These are phyloP conservation scores for Latheticus oryzae DNA, from an alignment of 2,888 invertebrate species.

Conservation along the genomic window DNA sequence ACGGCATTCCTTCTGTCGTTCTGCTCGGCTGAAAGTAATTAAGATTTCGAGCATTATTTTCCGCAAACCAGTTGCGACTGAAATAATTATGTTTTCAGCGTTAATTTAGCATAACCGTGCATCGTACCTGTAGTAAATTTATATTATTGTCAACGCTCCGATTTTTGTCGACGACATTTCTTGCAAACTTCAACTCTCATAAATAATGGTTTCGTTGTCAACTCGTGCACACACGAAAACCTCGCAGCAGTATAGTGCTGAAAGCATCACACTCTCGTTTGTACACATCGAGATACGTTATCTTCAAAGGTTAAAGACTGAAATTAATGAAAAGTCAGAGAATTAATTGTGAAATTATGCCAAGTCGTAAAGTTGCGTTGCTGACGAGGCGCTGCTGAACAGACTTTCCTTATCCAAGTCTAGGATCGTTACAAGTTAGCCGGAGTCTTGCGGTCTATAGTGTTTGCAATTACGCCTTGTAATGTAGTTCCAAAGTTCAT, in stretches of 20 bases:
- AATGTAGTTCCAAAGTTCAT: constrained; percentile 41
- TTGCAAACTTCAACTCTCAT: too few species aligned
- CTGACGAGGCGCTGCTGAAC: constrained; percentile 31
- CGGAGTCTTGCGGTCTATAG: constrained; percentile 41
- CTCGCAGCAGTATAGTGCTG: constrained; percentile 7
- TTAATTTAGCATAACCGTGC: constrained; percentile 28
- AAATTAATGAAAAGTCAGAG: constrained; percentile 28
- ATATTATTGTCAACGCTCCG: too few species aligned
- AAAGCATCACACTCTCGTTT: constrained; percentile 10
- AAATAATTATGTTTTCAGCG: constrained; percentile 33
- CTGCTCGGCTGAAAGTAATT: constrained; percentile 32
- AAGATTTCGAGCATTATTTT: constrained; percentile 34
- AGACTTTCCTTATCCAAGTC: constrained; percentile 24
- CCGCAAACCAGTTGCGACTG: constrained; percentile 33
- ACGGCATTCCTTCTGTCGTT: constrained; percentile 30
- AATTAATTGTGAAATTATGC: constrained; percentile 31
- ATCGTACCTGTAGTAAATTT: too few species aligned
- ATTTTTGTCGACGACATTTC: too few species aligned
- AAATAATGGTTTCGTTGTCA: constrained; percentile 5
- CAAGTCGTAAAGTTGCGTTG: constrained; percentile 23
- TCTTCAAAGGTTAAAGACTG: constrained; percentile 20
- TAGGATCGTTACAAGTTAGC: constrained; percentile 33
- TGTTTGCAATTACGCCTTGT: constrained; percentile 44
- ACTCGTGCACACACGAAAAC: not conserved
- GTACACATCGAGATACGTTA: constrained; percentile 19